These are phyloP conservation scores for Silurus glanis DNA, from an alignment of 2,113 vertebrate species.

Conservation along the genomic window DNA sequence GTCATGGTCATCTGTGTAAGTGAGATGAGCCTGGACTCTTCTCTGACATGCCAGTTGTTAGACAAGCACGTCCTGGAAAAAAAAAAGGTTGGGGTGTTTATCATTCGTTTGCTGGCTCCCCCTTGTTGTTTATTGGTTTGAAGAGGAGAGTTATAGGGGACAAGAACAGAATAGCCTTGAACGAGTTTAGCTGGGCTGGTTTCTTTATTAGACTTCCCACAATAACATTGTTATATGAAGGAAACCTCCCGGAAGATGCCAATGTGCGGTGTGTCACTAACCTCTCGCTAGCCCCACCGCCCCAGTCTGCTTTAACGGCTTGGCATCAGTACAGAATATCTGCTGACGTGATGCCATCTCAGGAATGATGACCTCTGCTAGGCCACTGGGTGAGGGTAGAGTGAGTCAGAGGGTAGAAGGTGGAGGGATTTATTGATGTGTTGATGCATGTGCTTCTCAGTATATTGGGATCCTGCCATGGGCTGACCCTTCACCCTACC, in stretches of 20 bases:
- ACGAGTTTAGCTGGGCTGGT: neutral
- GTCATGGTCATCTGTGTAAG: slow-evolving; percentile 31
- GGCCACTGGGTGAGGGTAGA: slow-evolving; percentile 1
- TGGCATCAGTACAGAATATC: neutral
- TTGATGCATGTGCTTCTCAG: slow-evolving; percentile 28
- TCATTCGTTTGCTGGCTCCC: neutral
- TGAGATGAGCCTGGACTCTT: slow-evolving; percentile 14
- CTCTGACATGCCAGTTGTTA: slow-evolving; percentile 22
- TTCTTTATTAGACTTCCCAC: slow-evolving; percentile 37
- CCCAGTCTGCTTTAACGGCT: neutral
- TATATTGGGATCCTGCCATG: slow-evolving; percentile 30
- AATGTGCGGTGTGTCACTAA: neutral
- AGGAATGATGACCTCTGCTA: slow-evolving; percentile 14
- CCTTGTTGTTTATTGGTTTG: slow-evolving; percentile 10
- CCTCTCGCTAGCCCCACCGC: neutral
- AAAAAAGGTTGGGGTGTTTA: neutral
- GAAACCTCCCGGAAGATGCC: slow-evolving; percentile 7
- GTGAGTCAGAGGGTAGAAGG: neutral
- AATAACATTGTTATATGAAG: slow-evolving; percentile 27
- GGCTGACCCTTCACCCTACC: slow-evolving; percentile 34
- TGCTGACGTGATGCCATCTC: slow-evolving; percentile 14
- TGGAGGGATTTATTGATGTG: neutral
- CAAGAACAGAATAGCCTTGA: slow-evolving; percentile 12
- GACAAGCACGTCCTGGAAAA: slow-evolving; percentile 31
- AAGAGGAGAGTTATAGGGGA: slow-evolving; percentile 17